These are phyloP conservation scores for Epizoanthus illoricatus DNA, from an alignment of 92 coral and sea anemone genomes.

Conservation along the genomic window DNA sequence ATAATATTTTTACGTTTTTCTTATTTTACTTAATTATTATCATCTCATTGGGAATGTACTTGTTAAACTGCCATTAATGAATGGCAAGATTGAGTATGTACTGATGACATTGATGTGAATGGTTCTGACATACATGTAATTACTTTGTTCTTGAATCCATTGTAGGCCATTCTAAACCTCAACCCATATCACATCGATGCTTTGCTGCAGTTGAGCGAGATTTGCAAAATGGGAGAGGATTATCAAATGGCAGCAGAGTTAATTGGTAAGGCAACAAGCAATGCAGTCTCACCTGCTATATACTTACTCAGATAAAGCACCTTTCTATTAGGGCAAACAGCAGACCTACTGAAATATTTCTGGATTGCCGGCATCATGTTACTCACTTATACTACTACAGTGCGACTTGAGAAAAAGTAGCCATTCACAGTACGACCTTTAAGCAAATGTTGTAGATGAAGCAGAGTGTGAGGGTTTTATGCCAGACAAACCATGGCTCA, in stretches of 20 bases:
- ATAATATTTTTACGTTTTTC: background rate
- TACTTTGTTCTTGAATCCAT: background rate
- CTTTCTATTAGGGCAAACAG: background rate
- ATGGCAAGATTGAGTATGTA: too few relatives aligned
- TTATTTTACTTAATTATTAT: background rate
- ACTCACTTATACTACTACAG: background rate
- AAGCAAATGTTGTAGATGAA: too few relatives aligned
- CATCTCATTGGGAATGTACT: background rate
- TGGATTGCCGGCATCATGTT: background rate
- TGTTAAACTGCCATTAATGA: background rate
- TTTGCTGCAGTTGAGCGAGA: conserved; percentile 94
- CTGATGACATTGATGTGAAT: background rate
- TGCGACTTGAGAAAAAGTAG: background rate
- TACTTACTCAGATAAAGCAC: background rate
- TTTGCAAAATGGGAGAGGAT: conserved; percentile 98
- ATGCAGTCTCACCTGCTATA: background rate
- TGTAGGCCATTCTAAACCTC: conserved; percentile 76
- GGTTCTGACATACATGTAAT: background rate
- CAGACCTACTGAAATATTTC: background rate
- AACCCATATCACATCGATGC: conserved; percentile 95
- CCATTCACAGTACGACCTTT: too few relatives aligned
- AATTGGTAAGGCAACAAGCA: conserved; percentile 62
- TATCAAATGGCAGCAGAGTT: conserved; percentile 98
- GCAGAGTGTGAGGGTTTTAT: too few relatives aligned
- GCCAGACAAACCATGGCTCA: too few relatives aligned